These are phyloP conservation scores for Iguana delicatissima DNA, from an alignment of 2,797 vertebrate species.

Conservation along the genomic window DNA sequence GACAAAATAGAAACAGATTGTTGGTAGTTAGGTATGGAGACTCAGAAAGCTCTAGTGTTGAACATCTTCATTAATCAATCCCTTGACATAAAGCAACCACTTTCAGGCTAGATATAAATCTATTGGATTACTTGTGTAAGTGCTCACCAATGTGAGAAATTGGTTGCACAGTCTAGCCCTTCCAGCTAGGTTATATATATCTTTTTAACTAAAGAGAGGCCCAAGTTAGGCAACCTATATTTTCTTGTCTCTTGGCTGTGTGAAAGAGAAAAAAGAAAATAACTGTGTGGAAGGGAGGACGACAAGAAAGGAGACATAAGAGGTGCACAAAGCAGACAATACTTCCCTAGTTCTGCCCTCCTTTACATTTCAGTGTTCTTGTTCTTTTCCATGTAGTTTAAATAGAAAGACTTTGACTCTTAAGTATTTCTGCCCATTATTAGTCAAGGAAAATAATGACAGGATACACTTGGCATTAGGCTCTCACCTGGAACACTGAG, in stretches of 20 bases:
- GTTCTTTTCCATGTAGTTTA: not conserved
- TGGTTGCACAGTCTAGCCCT: conserved; percentile 43
- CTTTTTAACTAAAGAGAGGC: conserved; percentile 36
- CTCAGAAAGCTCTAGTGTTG: conserved; percentile 22
- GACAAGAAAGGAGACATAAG: not conserved
- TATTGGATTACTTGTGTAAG: conserved; percentile 48
- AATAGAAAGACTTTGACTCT: not conserved
- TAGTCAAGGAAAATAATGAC: not conserved
- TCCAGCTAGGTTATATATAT: conserved; percentile 36
- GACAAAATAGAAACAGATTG: conserved; percentile 18
- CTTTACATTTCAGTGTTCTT: not conserved
- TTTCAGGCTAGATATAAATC: conserved; percentile 47
- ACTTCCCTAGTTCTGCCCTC: not conserved
- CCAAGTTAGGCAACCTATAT: conserved; percentile 4
- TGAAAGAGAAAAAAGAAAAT: conserved; percentile 11
- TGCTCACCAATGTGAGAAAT: conserved; percentile 53
- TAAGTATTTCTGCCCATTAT: not conserved
- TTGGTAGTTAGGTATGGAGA: conserved; percentile 1
- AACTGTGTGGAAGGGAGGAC: not conserved
- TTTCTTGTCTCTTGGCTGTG: conserved; percentile 16
- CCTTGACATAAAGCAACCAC: conserved; percentile 43
- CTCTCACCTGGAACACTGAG: not conserved
- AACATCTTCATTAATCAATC: conserved; percentile 42
- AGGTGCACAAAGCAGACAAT: not conserved
- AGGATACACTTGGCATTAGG: not conserved